Conservation (phyloP, 2,888 invertebrate species). For the Lasioglossum leucozonium region DNA sequence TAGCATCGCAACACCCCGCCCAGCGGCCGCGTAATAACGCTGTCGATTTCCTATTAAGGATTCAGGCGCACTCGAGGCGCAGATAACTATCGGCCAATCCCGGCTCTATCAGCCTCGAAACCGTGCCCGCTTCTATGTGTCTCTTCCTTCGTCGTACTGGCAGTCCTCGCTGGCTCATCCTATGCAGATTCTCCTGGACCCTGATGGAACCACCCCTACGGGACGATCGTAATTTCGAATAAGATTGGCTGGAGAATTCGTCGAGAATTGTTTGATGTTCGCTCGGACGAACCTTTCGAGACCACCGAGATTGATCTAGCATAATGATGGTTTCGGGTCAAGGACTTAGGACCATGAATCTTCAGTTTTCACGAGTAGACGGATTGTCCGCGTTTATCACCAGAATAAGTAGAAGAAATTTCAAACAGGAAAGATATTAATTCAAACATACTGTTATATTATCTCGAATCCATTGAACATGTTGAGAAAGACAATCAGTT, state of each 20-base stretch:
- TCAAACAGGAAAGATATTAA: too few species aligned
- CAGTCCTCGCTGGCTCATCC: slow-evolving; percentile 2
- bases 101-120: slow-evolving; percentile 36
- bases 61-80: slow-evolving; percentile 66
- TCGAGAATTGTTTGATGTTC: slow-evolving; percentile 7
- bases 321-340: background rate
- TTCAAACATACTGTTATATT: too few species aligned
- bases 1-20: slow-evolving; percentile 65
- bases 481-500: too few species aligned
- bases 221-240: slow-evolving; percentile 18
- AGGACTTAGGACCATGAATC: background rate
- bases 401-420: too few species aligned
- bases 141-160: slow-evolving; percentile 16
- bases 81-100: slow-evolving; percentile 56
- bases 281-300: background rate
- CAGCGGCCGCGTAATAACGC: slow-evolving; percentile 76
- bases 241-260: slow-evolving; percentile 2
- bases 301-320: background rate
- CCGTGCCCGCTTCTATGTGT: background rate
- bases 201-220: slow-evolving; percentile 2
- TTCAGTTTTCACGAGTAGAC: background rate
- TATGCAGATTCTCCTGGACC: slow-evolving; percentile 27
- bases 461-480: too few species aligned
- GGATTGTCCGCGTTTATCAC: too few species aligned
- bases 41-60: slow-evolving; percentile 77